phyloP scores from a whole-genome alignment of 1,140 invertebrate genomes.

The Archegozetes longisetosus region DNA sequence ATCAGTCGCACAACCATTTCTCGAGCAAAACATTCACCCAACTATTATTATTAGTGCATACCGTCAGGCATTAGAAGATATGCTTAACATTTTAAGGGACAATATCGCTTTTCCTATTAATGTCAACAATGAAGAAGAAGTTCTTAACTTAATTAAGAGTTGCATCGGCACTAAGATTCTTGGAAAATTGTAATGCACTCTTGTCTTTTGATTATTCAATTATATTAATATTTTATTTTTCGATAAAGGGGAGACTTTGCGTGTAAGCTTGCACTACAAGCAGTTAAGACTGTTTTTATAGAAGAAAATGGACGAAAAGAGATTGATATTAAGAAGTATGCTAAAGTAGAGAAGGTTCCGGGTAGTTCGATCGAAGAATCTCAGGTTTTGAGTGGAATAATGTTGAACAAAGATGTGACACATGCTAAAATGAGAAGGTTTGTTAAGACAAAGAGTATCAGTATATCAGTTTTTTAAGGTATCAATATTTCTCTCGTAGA shows the following conservation, averaged over 20 bases:
- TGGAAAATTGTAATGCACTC: slow-evolving; percentile 41
- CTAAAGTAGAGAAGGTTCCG: slow-evolving; percentile 79
- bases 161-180: slow-evolving; percentile 97
- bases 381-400: slow-evolving; percentile 80
- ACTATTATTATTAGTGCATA: slow-evolving; percentile 92
- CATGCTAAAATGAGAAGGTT: slow-evolving; percentile 83
- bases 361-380: slow-evolving; percentile 92
- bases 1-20: slow-evolving; percentile 72
- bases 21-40: slow-evolving; percentile 90
- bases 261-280: slow-evolving; percentile 85
- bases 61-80: slow-evolving; percentile 84
- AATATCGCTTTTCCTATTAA: slow-evolving; percentile 48
- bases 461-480: too few species aligned
- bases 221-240: slow-evolving; percentile 3
- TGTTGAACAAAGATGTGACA: slow-evolving; percentile 98
- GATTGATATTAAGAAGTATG: slow-evolving; percentile 96
- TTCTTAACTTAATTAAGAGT: slow-evolving; percentile 71
- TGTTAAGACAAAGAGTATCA: too few species aligned
- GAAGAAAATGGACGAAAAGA: slow-evolving; percentile 79
- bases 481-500: slow-evolving; percentile 32
- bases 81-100: slow-evolving; percentile 60
- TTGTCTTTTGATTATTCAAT: background rate
- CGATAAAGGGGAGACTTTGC: slow-evolving; percentile 55
- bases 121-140: slow-evolving; percentile 57
- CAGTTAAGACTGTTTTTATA: slow-evolving; percentile 74